phyloP scores from a whole-genome alignment of 2,113 vertebrate genomes.

The Solenodon paradoxus region DNA sequence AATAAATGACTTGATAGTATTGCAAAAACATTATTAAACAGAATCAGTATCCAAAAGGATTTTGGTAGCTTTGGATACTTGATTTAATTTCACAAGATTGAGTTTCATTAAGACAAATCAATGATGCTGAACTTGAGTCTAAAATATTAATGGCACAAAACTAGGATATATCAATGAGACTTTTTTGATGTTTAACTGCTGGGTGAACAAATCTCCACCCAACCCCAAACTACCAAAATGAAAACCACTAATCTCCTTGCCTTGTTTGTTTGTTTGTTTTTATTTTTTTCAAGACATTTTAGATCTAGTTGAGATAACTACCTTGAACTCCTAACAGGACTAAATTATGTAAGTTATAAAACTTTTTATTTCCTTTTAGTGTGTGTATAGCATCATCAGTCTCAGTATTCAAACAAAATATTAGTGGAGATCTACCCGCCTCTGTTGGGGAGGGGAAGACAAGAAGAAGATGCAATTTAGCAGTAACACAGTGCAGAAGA shows the following conservation, averaged over 20 bases:
- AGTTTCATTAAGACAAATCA: background rate
- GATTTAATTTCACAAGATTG: background rate
- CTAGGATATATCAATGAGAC: background rate
- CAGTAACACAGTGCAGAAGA: background rate
- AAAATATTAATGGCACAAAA: background rate
- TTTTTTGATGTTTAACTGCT: background rate
- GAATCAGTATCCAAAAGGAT: background rate
- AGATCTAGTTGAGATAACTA: background rate
- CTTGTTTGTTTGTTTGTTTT: too few relatives aligned
- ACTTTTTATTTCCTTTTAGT: background rate
- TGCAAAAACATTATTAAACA: background rate
- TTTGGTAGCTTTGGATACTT: background rate
- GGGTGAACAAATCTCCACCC: background rate
- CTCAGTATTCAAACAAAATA: background rate
- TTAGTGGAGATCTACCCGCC: background rate
- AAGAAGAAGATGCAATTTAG: background rate
- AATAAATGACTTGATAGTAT: background rate
- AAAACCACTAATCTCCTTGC: background rate
- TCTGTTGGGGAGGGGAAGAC: rapidly evolving
- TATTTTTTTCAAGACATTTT: background rate
- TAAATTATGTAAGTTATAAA: background rate
- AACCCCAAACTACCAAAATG: background rate
- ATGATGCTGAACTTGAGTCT: background rate
- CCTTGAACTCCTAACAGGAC: background rate
- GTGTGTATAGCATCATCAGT: background rate